Evolutionary conservation across 2,797 vertebrate species (phyloP).

Genomic region (Uromys caudimaculatus): DNA sequence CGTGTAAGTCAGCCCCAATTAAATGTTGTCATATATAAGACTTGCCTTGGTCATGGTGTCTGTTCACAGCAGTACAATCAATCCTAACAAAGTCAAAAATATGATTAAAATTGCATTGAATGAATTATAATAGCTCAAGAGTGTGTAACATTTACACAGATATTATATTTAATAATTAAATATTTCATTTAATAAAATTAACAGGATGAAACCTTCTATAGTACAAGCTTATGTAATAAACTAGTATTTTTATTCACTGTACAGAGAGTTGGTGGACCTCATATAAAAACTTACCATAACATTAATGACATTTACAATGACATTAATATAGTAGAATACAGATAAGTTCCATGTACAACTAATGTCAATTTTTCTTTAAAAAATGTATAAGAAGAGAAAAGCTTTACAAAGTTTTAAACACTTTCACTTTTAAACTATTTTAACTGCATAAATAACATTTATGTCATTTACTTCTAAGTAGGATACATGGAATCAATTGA

Average conservation of each 20-base stretch:
- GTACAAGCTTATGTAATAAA: not conserved
- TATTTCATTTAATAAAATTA: not conserved
- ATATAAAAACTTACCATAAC: not conserved
- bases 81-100: not conserved
- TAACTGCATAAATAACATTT: not conserved
- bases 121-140: not conserved
- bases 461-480: not conserved
- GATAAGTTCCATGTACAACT: not conserved
- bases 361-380: not conserved
- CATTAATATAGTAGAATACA: not conserved
- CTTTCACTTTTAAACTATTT: not conserved
- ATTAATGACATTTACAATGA: not conserved
- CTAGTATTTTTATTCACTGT: not conserved
- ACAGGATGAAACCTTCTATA: not conserved
- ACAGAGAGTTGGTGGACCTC: not conserved
- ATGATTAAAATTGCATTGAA: not conserved
- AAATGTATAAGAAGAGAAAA: not conserved
- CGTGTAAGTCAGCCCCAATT: too few relatives aligned
- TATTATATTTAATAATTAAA: constrained; percentile 27
- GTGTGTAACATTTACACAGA: not conserved
- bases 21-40: too few relatives aligned
- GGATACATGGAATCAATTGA: not conserved
- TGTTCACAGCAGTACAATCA: too few relatives aligned
- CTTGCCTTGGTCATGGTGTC: too few relatives aligned
- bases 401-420: not conserved